phyloP scores from a whole-genome alignment of 2,113 vertebrate genomes.

The Cercopithecus mona region DNA sequence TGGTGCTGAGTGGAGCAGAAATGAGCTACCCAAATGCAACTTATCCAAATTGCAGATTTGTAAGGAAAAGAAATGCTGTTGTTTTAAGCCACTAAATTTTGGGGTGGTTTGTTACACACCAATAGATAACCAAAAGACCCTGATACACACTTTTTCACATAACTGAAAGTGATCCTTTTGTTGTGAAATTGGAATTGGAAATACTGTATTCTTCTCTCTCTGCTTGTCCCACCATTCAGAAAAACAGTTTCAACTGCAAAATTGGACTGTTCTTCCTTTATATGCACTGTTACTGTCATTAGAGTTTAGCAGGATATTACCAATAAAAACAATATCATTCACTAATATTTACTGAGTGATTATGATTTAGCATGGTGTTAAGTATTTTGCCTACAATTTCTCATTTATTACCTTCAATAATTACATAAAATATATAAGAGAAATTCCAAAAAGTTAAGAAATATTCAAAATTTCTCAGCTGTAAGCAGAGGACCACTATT shows the following conservation, averaged over 20 bases:
- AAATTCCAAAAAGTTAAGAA: conserved; percentile 6
- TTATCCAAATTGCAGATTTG: background rate
- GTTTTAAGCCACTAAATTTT: background rate
- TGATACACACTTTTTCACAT: background rate
- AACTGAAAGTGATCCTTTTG: background rate
- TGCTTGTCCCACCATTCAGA: background rate
- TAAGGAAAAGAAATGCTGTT: background rate
- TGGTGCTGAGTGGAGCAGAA: background rate
- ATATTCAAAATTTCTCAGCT: background rate
- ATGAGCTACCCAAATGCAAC: background rate
- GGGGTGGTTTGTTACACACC: background rate
- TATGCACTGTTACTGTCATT: background rate
- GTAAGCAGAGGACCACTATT: background rate
- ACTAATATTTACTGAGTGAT: background rate
- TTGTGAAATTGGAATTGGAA: background rate
- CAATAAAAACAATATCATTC: background rate
- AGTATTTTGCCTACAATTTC: background rate
- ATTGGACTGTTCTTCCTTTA: background rate
- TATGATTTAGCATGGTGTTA: background rate
- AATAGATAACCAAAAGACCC: background rate
- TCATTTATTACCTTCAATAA: background rate
- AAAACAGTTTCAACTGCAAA: background rate
- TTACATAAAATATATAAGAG: background rate
- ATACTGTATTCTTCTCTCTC: background rate
- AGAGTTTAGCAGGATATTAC: background rate